phyloP scores from a whole-genome alignment of 1,140 invertebrate genomes.

The Thrips palmi region DNA sequence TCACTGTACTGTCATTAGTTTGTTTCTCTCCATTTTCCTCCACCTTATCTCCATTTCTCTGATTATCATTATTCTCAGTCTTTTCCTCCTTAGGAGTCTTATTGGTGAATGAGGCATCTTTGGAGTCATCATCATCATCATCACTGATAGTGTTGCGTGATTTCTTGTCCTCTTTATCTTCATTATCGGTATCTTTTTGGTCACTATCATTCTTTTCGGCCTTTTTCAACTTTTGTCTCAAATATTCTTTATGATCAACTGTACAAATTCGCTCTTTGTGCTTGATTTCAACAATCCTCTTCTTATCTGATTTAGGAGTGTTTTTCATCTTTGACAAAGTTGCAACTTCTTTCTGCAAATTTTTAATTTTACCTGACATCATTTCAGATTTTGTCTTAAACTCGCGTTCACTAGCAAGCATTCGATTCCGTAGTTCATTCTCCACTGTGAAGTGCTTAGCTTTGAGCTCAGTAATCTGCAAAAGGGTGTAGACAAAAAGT shows the following conservation, averaged over 20 bases:
- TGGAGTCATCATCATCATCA: too few species aligned
- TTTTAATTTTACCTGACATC: constrained; percentile 59
- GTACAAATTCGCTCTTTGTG: constrained; percentile 28
- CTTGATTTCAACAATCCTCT: constrained; percentile 30
- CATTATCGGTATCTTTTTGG: too few species aligned
- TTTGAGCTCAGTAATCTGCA: constrained; percentile 81
- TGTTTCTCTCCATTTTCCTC: too few species aligned
- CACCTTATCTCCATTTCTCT: too few species aligned
- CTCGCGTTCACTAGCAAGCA: constrained; percentile 62
- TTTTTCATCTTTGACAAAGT: too few species aligned
- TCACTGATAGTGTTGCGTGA: too few species aligned
- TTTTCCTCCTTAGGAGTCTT: too few species aligned
- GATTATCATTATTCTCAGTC: too few species aligned
- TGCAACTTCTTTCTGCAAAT: constrained; percentile 65
- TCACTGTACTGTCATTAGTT: too few species aligned
- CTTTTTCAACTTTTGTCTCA: not conserved
- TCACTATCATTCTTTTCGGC: not conserved
- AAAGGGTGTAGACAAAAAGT: constrained; percentile 16
- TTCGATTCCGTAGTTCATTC: constrained; percentile 64
- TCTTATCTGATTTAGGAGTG: constrained; percentile 64
- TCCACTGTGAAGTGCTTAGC: constrained; percentile 78
- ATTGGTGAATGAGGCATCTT: too few species aligned
- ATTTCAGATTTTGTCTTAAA: constrained; percentile 60
- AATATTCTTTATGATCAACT: too few species aligned
- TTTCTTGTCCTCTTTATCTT: too few species aligned